A percentile compares a stretch with the other conserved stretches of the same genome.
Conservation (phyloP, 2,113 vertebrate species). For the Anhinga rufa region DNA sequence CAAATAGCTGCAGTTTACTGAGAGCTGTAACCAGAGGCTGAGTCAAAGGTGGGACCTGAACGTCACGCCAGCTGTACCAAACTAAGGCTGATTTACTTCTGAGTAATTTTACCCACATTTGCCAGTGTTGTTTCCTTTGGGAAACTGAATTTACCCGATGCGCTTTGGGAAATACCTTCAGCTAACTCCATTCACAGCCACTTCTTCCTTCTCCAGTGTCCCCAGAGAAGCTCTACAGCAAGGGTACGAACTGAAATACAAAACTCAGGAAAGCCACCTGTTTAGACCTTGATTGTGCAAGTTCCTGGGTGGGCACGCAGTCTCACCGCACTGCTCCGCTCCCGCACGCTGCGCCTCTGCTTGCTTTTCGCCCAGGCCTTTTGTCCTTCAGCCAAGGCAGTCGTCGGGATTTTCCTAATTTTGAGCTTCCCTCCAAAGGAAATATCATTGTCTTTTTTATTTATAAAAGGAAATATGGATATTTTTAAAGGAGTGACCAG, state of each 20-base stretch:
- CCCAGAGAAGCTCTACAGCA: not conserved
- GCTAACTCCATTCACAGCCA: not conserved
- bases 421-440: not conserved
- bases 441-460: constrained; percentile 19
- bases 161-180: not conserved
- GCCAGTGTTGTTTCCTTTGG: not conserved
- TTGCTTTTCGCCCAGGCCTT: not conserved
- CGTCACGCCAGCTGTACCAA: not conserved
- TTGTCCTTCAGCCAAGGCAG: not conserved
- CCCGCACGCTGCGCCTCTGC: not conserved
- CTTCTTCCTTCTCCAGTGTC: not conserved
- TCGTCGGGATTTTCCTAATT: not conserved
- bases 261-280: accelerated
- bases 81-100: not conserved
- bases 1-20: constrained; percentile 15
- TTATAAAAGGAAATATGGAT: constrained; percentile 30
- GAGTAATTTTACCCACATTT: not conserved
- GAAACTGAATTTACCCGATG: not conserved
- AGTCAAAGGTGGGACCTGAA: not conserved
- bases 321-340: accelerated
- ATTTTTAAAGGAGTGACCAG: not conserved
- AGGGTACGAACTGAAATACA: not conserved
- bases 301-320: accelerated
- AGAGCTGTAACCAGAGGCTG: not conserved
- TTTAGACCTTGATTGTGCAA: not conserved